Conservation (phyloP, 2,888 invertebrate genomes). For the Drosophila ustulata region DNA sequence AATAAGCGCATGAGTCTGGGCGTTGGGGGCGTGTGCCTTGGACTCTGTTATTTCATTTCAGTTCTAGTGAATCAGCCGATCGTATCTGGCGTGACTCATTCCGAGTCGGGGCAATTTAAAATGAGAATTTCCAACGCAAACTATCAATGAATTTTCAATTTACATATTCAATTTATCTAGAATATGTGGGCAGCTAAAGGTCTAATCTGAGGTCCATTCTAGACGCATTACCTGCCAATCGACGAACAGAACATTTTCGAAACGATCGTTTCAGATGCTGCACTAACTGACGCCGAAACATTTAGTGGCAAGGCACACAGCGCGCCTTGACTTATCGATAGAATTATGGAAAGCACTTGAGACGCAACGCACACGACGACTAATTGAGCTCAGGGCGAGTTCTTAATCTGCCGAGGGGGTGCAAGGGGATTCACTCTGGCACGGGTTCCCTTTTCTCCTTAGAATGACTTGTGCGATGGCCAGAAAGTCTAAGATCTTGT, state of each 20-base stretch:
- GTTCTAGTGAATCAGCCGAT: constrained; percentile 51
- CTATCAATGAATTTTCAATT: constrained; percentile 71
- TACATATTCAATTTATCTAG: constrained; percentile 63
- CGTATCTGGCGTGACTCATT: constrained; percentile 41
- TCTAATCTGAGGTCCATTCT: constrained; percentile 70
- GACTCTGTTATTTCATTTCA: constrained; percentile 52
- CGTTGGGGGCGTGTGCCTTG: constrained; percentile 12
- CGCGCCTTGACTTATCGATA: constrained; percentile 41
- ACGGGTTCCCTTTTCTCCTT: constrained; percentile 41
- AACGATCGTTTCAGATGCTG: constrained; percentile 22
- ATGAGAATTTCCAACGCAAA: constrained; percentile 54
- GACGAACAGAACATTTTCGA: constrained; percentile 39
- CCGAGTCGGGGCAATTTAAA: constrained; percentile 37
- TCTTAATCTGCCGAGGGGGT: not conserved
- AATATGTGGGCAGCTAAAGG: constrained; percentile 23
- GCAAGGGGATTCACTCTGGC: constrained; percentile 29
- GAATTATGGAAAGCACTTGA: constrained; percentile 55
- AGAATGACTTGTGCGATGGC: constrained; percentile 13
- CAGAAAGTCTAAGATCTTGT: constrained; percentile 35
- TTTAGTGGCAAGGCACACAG: constrained; percentile 55
- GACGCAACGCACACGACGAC: constrained; percentile 29
- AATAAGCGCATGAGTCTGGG: constrained; percentile 11
- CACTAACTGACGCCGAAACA: constrained; percentile 77
- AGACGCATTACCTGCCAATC: constrained; percentile 75
- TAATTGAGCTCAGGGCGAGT: constrained; percentile 5